Evolutionary conservation across 2,113 vertebrate species (phyloP).

Genomic region (Archocentrus centrarchus): DNA sequence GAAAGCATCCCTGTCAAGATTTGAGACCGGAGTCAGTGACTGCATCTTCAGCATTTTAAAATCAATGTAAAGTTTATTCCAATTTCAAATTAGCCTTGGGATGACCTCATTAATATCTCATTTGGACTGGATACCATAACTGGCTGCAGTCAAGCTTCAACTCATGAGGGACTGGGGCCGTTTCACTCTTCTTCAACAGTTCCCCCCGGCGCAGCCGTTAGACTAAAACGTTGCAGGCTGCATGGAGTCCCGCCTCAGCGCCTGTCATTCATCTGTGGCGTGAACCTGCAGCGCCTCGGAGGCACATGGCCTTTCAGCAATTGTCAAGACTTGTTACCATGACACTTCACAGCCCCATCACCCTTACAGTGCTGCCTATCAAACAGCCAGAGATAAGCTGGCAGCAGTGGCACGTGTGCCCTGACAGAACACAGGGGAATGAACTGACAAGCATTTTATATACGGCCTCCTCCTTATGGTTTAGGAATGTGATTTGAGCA

Average conservation of each 20-base stretch:
- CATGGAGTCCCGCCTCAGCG: not conserved
- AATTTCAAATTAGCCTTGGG: slow-evolving; percentile 21
- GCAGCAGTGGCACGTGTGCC: slow-evolving; percentile 24
- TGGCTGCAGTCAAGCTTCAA: not conserved
- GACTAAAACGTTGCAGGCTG: not conserved
- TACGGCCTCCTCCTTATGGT: not conserved
- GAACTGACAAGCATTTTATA: not conserved
- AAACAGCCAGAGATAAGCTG: slow-evolving; percentile 39
- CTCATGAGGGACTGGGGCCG: not conserved
- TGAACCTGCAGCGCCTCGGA: slow-evolving; percentile 30
- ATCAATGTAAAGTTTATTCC: not conserved
- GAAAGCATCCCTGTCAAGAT: slow-evolving; percentile 12
- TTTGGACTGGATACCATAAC: not conserved
- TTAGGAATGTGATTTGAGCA: slow-evolving; percentile 24
- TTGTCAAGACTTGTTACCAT: slow-evolving; percentile 55
- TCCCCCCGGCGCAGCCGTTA: not conserved
- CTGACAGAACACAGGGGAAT: slow-evolving; percentile 36
- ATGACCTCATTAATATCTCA: slow-evolving; percentile 27
- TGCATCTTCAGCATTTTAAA: not conserved
- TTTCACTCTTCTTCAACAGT: not conserved
- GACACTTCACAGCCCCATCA: slow-evolving; percentile 36
- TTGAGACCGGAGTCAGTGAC: not conserved
- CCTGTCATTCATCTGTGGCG: slow-evolving; percentile 32
- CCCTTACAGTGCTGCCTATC: slow-evolving; percentile 43
- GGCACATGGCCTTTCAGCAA: slow-evolving; percentile 35